These are phyloP conservation scores for Silurus aristotelis DNA, from an alignment of 2,797 vertebrate species.

Conservation along the genomic window DNA sequence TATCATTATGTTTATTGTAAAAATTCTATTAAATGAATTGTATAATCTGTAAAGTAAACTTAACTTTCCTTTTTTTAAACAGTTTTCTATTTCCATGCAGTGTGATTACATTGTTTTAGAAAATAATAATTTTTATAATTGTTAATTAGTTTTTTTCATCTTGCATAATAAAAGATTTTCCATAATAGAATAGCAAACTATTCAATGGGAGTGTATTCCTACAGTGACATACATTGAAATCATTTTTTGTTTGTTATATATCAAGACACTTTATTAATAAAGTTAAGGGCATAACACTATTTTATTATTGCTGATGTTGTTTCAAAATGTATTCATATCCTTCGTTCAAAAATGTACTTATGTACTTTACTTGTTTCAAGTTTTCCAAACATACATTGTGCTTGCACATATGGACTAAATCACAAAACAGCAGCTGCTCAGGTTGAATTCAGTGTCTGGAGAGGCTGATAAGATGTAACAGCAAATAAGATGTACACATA, in stretches of 20 bases:
- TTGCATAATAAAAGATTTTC: not conserved
- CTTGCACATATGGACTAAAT: too few relatives aligned
- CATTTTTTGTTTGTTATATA: not conserved
- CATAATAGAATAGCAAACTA: not conserved
- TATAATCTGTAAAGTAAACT: not conserved
- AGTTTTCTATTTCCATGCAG: too few relatives aligned
- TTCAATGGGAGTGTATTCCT: not conserved
- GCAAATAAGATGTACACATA: not conserved
- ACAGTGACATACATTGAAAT: not conserved
- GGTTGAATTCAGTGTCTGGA: not conserved
- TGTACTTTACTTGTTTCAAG: not conserved
- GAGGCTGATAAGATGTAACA: not conserved
- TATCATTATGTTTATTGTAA: too few relatives aligned
- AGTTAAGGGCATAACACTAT: not conserved
- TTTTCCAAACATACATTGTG: not conserved
- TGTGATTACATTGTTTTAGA: not conserved
- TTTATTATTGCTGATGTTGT: not conserved
- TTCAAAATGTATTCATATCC: not conserved
- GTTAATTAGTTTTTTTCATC: not conserved
- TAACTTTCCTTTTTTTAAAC: not conserved
- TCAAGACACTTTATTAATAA: too few relatives aligned
- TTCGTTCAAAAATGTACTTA: too few relatives aligned
- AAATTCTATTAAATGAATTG: too few relatives aligned
- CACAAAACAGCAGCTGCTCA: conserved; percentile 1
- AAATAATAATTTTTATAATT: not conserved